Percentiles rank a stretch among this genome's conserved stretches.
phyloP scores from a whole-genome alignment of 2,888 invertebrate genomes.

The Drosophila neotestacea region DNA sequence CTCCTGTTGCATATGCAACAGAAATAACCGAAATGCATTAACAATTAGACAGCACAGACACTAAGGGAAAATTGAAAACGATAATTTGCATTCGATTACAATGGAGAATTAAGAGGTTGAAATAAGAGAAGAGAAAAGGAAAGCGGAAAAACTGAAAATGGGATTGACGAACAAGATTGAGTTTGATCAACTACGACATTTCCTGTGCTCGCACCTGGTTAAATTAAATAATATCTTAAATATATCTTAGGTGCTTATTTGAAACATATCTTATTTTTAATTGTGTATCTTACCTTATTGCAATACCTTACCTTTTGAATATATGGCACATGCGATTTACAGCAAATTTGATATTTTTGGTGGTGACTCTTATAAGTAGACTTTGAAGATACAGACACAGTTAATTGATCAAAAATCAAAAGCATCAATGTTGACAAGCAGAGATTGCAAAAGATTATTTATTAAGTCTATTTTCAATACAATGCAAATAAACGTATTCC shows the following conservation, averaged over 20 bases:
- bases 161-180: neutral
- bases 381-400: too few species aligned
- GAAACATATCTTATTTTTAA: neutral
- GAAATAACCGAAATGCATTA: slow-evolving; percentile 33
- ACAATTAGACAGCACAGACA: slow-evolving; percentile 27
- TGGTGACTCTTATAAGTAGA: too few species aligned
- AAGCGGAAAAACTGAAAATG: neutral
- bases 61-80: slow-evolving; percentile 30
- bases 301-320: too few species aligned
- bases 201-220: too few species aligned
- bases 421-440: too few species aligned
- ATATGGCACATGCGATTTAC: too few species aligned
- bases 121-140: neutral
- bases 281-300: neutral
- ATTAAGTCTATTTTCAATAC: too few species aligned
- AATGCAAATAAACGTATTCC: too few species aligned
- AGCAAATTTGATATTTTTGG: too few species aligned
- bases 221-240: neutral
- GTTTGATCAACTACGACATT: neutral
- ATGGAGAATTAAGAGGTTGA: neutral
- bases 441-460: too few species aligned
- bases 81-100: slow-evolving; percentile 25
- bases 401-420: too few species aligned
- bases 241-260: too few species aligned
- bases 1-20: slow-evolving; percentile 28